Percentiles rank a stretch among this genome's conserved stretches.
phyloP scores from a whole-genome alignment of 2,113 vertebrate genomes.

The Gymnogyps californianus region DNA sequence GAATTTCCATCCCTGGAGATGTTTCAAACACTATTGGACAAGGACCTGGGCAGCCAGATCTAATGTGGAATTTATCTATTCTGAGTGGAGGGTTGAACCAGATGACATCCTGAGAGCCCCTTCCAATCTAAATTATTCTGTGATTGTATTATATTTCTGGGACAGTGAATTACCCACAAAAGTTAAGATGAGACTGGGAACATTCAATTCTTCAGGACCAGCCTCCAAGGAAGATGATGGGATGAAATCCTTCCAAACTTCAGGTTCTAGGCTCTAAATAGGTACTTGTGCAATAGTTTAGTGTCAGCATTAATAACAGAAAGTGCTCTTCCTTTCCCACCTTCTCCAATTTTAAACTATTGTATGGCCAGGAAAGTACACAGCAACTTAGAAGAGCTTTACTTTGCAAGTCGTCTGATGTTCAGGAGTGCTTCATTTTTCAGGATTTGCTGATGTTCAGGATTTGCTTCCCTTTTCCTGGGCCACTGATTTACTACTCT shows the following conservation, averaged over 20 bases:
- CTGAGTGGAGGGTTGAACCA: neutral
- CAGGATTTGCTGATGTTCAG: neutral
- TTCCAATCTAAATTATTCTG: neutral
- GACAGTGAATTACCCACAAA: neutral
- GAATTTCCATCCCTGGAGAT: neutral
- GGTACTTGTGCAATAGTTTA: neutral
- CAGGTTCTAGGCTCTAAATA: neutral
- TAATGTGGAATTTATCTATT: neutral
- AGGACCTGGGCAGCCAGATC: neutral
- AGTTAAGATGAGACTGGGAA: neutral
- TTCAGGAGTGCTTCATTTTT: neutral
- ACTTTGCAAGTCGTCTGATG: neutral
- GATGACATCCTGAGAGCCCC: neutral
- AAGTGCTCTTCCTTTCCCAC: neutral
- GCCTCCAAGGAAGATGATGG: neutral
- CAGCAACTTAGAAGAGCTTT: neutral
- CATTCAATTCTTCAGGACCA: neutral
- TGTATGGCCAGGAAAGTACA: fast-evolving
- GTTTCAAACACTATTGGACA: neutral
- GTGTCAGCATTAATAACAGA: fast-evolving
- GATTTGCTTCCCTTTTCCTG: neutral
- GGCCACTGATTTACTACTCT: neutral
- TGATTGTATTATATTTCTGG: neutral
- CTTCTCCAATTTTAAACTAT: neutral
- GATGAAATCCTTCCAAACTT: neutral